Conservation (phyloP, 2,113 vertebrate genomes). For the Coturnix japonica region DNA sequence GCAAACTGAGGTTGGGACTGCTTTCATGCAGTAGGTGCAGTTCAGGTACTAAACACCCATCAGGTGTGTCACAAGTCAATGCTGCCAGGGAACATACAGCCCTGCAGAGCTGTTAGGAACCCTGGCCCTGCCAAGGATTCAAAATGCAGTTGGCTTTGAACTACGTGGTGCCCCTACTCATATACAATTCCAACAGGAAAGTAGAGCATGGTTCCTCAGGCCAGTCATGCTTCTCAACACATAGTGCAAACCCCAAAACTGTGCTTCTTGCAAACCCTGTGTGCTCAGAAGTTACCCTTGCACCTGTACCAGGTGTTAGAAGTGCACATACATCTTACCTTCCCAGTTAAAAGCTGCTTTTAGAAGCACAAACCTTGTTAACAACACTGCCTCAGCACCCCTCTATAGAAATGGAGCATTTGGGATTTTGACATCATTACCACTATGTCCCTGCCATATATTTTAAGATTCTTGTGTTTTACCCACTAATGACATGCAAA, state of each 20-base stretch:
- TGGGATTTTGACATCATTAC: neutral
- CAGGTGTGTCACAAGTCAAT: rapidly evolving
- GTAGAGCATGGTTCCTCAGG: neutral
- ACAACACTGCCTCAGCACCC: neutral
- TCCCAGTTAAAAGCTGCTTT: neutral
- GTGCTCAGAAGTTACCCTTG: neutral
- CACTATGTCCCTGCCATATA: neutral
- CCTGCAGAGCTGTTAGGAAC: neutral
- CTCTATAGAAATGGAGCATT: neutral
- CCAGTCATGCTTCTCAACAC: neutral
- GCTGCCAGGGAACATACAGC: rapidly evolving
- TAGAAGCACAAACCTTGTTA: neutral
- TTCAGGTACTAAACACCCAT: neutral
- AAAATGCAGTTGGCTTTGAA: neutral
- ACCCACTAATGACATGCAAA: neutral
- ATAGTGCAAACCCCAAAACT: neutral
- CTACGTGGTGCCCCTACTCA: rapidly evolving
- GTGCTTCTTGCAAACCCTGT: neutral
- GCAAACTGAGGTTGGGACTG: neutral
- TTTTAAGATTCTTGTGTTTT: neutral
- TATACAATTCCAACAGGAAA: neutral
- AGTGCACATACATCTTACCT: neutral
- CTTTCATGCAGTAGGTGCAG: neutral
- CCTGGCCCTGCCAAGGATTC: neutral
- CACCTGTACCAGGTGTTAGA: neutral